Evolutionary conservation across 2,797 vertebrate species (phyloP), one percentile per base, ranked within the genome.

Genomic region (Chaunax sp.): DNA sequence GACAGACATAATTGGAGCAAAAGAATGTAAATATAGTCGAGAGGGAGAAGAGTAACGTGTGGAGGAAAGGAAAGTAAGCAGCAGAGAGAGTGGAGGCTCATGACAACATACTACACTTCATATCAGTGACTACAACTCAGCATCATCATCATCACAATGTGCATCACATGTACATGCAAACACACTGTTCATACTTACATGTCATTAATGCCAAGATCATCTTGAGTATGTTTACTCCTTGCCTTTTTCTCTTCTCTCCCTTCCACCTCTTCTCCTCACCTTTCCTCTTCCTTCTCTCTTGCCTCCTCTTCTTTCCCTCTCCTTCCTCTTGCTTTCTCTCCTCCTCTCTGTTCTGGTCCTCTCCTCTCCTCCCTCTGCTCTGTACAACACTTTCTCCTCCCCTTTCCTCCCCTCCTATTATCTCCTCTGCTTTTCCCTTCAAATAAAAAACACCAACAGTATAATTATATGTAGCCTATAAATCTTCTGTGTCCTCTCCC

Each of bases 151-250:
- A 63, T 5, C 40, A 47, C 16, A 37, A 12, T 6, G 40, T 56
- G 40, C 18, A 44, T 3, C 43, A 66, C 47, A 77, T 19, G 30
- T 22, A 66, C 23, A 69, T 45, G 5, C 26, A 72, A 64, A 75
- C 12, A 57, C 55, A 65, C 41, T 55, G 52, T 46, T 60, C 15
- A 35, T 78, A 89, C 90, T 90, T 66, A 91, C 89, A 75, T 81
- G 52, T 75, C 22, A 62, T 53, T 62, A 46, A 49, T 56, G 52
- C 35, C 43, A 66, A 37, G 59, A 66, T 69, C 60, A 80, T 80
- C 70, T 62, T 74, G 61, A 69, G 30, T 46, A 50, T 40, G 25
- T 52, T 55, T 43, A 33, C 35, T 15, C 23, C 35, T 53, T 5
- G 25, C 12, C 23, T 22, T 41, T 28, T 28, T 52, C 19, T 38